Evolutionary conservation across 2,113 vertebrate species (phyloP), one percentile per base, ranked within the genome.

Genomic region (Cranoglanis bouderius): DNA sequence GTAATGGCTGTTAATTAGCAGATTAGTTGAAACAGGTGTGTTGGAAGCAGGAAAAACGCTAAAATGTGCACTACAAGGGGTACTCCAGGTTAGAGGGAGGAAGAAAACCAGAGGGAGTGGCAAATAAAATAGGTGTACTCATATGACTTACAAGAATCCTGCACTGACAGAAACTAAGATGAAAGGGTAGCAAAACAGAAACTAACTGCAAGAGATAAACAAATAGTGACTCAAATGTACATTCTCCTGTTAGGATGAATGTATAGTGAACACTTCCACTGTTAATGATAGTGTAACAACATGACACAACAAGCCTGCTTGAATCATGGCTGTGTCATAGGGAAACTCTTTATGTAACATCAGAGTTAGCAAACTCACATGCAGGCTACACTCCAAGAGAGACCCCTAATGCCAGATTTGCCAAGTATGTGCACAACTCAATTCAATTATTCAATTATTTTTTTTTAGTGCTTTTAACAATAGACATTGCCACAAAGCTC

Each of bases 91-190:
- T n/a, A n/a, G n/a, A 49, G 0, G 12, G 26, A 51, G 26, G 75
- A 78, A 78, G 75, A 78, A 78, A 51, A 78, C 43, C 51, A 32
- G 29, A 81, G n/a, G 78, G n/a, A 21, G 78, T 81, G 51, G 78
- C 51, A 35, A 81, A 55, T 81, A n/a, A 78, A 40, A 29, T 46
- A 51, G 29, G 40, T 63, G 55, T 87, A 78, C 18, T 87, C 74
- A 63, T 63, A 35, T 86, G 85, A 86, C 40, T 75, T 46, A 19
- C n/a, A 46, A 51, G 32, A 65, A 35, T n/a, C 8, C n/a, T 49
- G 1, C 1, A 70, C 16, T 24, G 4, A 77, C 40, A 77, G 40
- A 77, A 61, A 49, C 77, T 32, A 70, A 83, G 13, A 26, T 80
- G 40, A 81, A 51, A 67, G 14, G 0, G 6, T 29, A 55, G 51